Conservation (phyloP, 2,888 invertebrate genomes). For the Xanthia icteritia region DNA sequence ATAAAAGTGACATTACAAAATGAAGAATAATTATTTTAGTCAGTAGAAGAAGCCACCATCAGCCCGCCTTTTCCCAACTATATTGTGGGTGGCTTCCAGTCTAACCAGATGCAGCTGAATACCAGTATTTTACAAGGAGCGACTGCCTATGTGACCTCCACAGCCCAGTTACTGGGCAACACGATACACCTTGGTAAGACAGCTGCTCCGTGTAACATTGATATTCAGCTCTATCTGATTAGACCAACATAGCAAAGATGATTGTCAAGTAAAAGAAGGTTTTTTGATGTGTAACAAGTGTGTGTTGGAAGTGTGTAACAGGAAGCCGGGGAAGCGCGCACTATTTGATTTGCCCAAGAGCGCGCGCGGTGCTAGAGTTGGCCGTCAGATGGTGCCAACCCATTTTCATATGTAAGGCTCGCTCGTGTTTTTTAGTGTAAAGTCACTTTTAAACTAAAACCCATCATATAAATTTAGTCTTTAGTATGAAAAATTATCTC, state of each 20-base stretch:
- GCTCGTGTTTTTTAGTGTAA: too few species aligned
- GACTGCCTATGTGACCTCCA: neutral
- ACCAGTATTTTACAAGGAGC: neutral
- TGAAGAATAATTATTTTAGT: neutral
- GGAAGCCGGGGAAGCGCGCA: too few species aligned
- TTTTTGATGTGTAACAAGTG: too few species aligned
- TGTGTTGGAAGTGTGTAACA: too few species aligned
- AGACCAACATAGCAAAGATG: too few species aligned
- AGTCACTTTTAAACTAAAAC: slow-evolving; percentile 10
- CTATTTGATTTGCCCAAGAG: too few species aligned
- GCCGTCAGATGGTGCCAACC: too few species aligned
- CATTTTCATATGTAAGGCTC: too few species aligned
- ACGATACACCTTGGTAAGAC: neutral
- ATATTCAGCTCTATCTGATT: neutral
- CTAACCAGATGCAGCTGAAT: neutral
- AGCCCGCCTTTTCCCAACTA: too few species aligned
- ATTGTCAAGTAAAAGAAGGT: too few species aligned
- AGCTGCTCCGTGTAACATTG: neutral
- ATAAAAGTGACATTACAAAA: neutral
- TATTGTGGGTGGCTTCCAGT: neutral
- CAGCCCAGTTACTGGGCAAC: neutral
- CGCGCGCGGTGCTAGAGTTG: too few species aligned
- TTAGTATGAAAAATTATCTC: slow-evolving; percentile 58
- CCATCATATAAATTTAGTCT: slow-evolving; percentile 36
- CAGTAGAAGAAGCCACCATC: neutral